Evolutionary conservation across 2,113 vertebrate genomes (phyloP).

Genomic region (Rhabdornis inornatus): DNA sequence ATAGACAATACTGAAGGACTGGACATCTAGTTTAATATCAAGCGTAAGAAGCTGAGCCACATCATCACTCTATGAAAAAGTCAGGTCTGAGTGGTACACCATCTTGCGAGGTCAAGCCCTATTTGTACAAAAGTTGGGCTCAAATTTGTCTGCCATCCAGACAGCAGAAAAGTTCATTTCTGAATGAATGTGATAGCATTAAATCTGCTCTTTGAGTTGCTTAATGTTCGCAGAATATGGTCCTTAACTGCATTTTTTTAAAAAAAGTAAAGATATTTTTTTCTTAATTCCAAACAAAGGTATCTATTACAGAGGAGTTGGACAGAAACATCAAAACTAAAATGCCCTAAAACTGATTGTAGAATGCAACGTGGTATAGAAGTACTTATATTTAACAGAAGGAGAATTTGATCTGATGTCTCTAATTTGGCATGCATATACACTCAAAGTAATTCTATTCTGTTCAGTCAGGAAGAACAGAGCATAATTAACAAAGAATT

Average conservation of each 20-base stretch:
- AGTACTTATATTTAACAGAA: background rate
- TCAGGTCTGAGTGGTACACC: background rate
- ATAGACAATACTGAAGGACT: background rate
- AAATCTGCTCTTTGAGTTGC: background rate
- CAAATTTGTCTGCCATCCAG: background rate
- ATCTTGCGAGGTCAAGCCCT: background rate
- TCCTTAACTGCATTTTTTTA: background rate
- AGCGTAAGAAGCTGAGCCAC: background rate
- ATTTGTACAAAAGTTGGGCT: background rate
- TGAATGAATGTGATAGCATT: background rate
- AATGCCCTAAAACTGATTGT: background rate
- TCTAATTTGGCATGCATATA: background rate
- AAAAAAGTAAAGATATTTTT: background rate
- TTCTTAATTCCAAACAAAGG: background rate
- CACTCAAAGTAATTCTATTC: background rate
- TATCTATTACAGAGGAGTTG: background rate
- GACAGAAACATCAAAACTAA: background rate
- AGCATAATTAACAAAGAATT: conserved; percentile 7
- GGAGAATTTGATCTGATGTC: background rate
- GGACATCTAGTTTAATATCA: background rate
- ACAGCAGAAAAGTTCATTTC: background rate
- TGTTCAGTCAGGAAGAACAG: conserved; percentile 18
- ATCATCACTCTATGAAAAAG: background rate
- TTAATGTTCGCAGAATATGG: background rate
- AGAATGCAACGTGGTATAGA: background rate